Conservation (phyloP, 2,888 invertebrate species). For the Chrysopilus asiliformis region DNA sequence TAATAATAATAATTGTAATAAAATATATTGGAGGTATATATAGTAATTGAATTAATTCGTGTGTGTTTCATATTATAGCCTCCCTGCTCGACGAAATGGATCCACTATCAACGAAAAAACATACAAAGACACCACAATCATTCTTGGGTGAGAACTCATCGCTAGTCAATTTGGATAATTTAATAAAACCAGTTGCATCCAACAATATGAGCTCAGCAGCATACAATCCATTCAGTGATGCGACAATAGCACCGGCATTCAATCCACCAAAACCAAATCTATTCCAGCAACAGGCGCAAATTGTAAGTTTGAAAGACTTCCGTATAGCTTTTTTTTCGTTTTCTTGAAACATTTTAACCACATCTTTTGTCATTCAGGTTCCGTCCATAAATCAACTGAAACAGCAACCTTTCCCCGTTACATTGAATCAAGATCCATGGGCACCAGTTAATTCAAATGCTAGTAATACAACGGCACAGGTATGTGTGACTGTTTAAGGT, state of each 20-base stretch:
- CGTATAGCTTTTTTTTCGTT: neutral
- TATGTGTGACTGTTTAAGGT: conserved; percentile 17
- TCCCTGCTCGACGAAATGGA: conserved; percentile 35
- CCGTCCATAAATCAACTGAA: conserved; percentile 38
- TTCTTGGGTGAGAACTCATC: conserved; percentile 95
- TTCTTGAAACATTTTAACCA: conserved; percentile 2
- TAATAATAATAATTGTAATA: conserved; percentile 33
- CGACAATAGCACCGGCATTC: conserved; percentile 11
- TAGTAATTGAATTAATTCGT: conserved; percentile 5
- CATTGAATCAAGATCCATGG: conserved; percentile 37
- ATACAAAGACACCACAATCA: conserved; percentile 75
- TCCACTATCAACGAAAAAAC: conserved; percentile 30
- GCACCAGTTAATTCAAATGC: conserved; percentile 28
- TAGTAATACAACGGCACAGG: conserved; percentile 28
- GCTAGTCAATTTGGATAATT: conserved; percentile 93
- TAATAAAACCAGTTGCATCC: conserved; percentile 52
- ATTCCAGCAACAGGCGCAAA: conserved; percentile 42
- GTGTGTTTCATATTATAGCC: conserved; percentile 18
- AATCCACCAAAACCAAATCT: conserved; percentile 40
- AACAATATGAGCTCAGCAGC: conserved; percentile 26
- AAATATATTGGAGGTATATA: no score
- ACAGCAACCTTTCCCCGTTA: conserved; percentile 35
- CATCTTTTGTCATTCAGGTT: conserved; percentile 23
- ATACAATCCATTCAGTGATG: conserved; percentile 37
- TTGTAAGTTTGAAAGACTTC: conserved; percentile 22